phyloP scores from a whole-genome alignment of 2,797 vertebrate species.

The Muscicapa comitata region DNA sequence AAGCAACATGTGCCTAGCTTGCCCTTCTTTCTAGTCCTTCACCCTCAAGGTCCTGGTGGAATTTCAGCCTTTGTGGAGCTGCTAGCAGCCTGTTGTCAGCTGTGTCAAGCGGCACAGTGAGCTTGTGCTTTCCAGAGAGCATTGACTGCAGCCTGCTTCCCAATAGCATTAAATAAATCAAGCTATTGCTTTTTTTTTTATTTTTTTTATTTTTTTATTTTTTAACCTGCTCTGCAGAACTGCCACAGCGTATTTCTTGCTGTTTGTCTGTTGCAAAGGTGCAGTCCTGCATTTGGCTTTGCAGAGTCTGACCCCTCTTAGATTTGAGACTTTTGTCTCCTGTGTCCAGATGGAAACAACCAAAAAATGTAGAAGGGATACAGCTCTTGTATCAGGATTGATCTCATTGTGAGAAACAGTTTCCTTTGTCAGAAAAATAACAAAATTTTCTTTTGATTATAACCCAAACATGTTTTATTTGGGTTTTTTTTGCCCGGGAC shows the following conservation, averaged over 20 bases:
- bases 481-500: neutral
- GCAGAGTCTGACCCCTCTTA: neutral
- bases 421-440: neutral
- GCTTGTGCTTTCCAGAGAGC: neutral
- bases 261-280: neutral
- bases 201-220: neutral
- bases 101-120: rapidly evolving
- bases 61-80: rapidly evolving
- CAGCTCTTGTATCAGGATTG: neutral
- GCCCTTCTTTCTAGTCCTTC: neutral
- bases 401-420: neutral
- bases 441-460: neutral
- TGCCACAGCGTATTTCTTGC: neutral
- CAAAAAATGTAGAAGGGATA: neutral
- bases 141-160: neutral
- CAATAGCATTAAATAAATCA: neutral
- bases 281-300: neutral
- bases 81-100: neutral
- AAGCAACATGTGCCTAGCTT: neutral
- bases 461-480: neutral
- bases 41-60: neutral
- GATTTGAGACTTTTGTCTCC: neutral
- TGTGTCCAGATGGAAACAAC: neutral
- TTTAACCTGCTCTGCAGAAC: neutral
- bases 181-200: neutral